Evolutionary conservation across 2,113 vertebrate genomes (phyloP).

Genomic region (Pimephales promelas): DNA sequence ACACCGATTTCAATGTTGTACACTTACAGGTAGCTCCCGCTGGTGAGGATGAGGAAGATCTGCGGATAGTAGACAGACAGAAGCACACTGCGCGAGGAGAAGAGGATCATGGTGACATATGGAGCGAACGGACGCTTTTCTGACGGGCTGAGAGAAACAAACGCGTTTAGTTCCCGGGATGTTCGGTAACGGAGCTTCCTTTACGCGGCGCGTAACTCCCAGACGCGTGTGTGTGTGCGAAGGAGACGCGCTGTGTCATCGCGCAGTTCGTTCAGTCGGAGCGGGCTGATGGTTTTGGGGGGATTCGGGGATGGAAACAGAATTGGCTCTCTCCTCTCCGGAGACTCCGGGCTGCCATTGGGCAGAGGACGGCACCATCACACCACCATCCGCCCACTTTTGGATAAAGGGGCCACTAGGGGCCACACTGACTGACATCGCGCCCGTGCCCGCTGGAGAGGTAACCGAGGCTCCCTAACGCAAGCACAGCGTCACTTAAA

Average conservation of each 20-base stretch:
- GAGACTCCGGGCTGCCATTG: slow-evolving; percentile 87
- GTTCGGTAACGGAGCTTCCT: slow-evolving; percentile 43
- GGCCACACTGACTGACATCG: slow-evolving; percentile 74
- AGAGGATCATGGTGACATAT: slow-evolving; percentile 90
- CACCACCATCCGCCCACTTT: slow-evolving; percentile 86
- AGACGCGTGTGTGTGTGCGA: slow-evolving; percentile 76
- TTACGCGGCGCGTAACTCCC: slow-evolving; percentile 80
- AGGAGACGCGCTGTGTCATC: slow-evolving; percentile 78
- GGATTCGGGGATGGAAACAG: slow-evolving; percentile 83
- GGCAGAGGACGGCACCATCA: slow-evolving; percentile 72
- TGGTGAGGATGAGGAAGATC: slow-evolving; percentile 98
- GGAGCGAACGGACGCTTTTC: slow-evolving; percentile 71
- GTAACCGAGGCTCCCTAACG: background rate
- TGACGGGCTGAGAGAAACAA: slow-evolving; percentile 60
- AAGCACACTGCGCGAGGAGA: slow-evolving; percentile 91
- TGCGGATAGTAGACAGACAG: slow-evolving; percentile 96
- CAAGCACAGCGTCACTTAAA: background rate
- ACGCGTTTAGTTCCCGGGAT: slow-evolving; percentile 67
- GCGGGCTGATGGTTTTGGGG: slow-evolving; percentile 82
- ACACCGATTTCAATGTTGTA: background rate
- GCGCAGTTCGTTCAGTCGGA: slow-evolving; percentile 75
- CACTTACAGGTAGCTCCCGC: slow-evolving; percentile 93
- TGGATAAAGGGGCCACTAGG: slow-evolving; percentile 82
- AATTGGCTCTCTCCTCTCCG: slow-evolving; percentile 84
- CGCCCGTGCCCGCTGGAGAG: slow-evolving; percentile 19